Conservation (phyloP, 2,888 invertebrate species). For the Pyrocoelia pectoralis region DNA sequence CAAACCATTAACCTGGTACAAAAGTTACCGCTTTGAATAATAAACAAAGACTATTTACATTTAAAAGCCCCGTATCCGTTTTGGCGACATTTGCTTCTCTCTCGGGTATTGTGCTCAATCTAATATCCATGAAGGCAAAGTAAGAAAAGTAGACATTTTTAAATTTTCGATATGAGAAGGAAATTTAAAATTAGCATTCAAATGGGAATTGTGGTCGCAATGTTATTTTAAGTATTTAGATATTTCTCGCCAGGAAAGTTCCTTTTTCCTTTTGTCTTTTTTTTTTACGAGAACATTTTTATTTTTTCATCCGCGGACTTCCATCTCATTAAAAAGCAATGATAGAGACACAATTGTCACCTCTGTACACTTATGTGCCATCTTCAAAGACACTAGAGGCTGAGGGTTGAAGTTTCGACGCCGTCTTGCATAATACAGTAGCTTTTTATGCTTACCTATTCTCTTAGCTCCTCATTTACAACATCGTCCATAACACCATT, state of each 20-base stretch:
- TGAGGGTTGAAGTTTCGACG: slow-evolving; percentile 33
- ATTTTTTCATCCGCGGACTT: slow-evolving; percentile 22
- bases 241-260: slow-evolving; percentile 17
- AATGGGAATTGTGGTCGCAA: slow-evolving; percentile 17
- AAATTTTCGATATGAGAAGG: slow-evolving; percentile 12
- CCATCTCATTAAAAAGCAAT: slow-evolving; percentile 35
- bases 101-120: not conserved
- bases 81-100: not conserved
- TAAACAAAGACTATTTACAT: no score
- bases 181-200: slow-evolving; percentile 21
- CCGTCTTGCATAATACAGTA: slow-evolving; percentile 33
- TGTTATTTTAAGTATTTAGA: slow-evolving; percentile 15
- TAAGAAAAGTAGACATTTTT: slow-evolving; percentile 1
- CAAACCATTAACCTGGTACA: no score
- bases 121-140: slow-evolving; percentile 3
- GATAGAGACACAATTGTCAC: slow-evolving; percentile 35
- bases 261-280: not conserved
- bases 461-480: slow-evolving; percentile 30
- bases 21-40: no score
- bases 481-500: slow-evolving; percentile 21
- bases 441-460: slow-evolving; percentile 34
- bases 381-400: slow-evolving; percentile 32
- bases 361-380: slow-evolving; percentile 32
- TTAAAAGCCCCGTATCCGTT: no score
- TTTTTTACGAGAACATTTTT: slow-evolving; percentile 18